phyloP scores from a whole-genome alignment of 2,797 vertebrate genomes.

The Microctenopoma lineatum region DNA sequence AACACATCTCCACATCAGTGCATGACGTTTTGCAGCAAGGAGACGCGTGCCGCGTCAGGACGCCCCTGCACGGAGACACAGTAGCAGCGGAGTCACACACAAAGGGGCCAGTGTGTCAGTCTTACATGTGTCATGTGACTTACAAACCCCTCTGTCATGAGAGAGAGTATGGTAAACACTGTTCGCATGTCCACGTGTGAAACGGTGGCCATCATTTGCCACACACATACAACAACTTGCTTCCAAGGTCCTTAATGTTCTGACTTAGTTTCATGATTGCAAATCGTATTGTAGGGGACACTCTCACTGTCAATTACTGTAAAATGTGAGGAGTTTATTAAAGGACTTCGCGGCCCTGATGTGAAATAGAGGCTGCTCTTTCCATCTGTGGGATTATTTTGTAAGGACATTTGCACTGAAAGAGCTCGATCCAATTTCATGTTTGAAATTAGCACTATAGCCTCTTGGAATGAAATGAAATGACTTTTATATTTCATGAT shows the following conservation, averaged over 20 bases:
- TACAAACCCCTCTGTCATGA: slow-evolving; percentile 43
- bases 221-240: neutral
- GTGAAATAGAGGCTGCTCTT: slow-evolving; percentile 10
- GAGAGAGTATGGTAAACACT: slow-evolving; percentile 34
- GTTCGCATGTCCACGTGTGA: slow-evolving; percentile 35
- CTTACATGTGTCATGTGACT: slow-evolving; percentile 1
- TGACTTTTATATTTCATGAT: slow-evolving; percentile 23
- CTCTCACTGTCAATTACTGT: slow-evolving; percentile 38
- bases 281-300: slow-evolving; percentile 9
- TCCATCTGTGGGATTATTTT: slow-evolving; percentile 33
- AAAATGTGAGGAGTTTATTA: slow-evolving; percentile 17
- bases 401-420: slow-evolving; percentile 23
- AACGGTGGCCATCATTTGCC: slow-evolving; percentile 27
- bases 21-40: slow-evolving; percentile 63
- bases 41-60: slow-evolving; percentile 69
- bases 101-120: slow-evolving; percentile 58
- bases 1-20: slow-evolving; percentile 30
- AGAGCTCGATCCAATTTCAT: slow-evolving; percentile 49
- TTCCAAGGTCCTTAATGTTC: slow-evolving; percentile 4
- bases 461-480: slow-evolving; percentile 30
- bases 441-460: slow-evolving; percentile 36
- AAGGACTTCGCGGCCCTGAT: neutral
- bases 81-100: slow-evolving; percentile 63
- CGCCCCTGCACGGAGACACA: slow-evolving; percentile 57
- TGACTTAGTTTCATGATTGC: slow-evolving; percentile 4